Evolutionary conservation across 2,113 vertebrate genomes (phyloP), one percentile per base, ranked within the genome.

Genomic region (Eurystomus gularis): DNA sequence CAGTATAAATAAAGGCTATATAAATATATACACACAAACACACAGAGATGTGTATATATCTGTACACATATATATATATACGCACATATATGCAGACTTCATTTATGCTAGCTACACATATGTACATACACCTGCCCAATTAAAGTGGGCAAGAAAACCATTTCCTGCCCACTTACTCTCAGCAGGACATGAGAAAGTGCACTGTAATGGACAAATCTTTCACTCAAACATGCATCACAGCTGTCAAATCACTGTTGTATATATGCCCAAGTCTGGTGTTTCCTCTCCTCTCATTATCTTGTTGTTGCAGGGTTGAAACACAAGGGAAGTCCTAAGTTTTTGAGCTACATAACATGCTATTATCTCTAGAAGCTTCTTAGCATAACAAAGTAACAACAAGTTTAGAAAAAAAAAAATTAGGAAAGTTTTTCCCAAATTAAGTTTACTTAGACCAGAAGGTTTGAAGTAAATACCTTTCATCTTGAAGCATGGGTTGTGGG

Each of bases 31-130:
- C 10, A 71, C 3, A 68, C 6, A 46, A 17, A 29, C 9, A 78
- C 3, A 35, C 7, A 40, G 1, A 39, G 2, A 25, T 24, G 2
- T 16, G 7, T 25, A 35, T 3, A 7, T 17, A 28, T 5, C 9
- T 16, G 10, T 46, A 33, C 8, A 24, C 17, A 18, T 11, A 49
- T 5, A 6, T 14, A 51, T 3, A 17, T 4, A 8, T 14, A 51
- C 3, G 13, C 6, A 66, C 5, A 28, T 8, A 65, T 8, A 33
- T 7, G 28, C 4, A 48, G 39, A 58, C 17, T 46, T 52, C 11
- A 33, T 23, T 75, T 60, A 42, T n/a, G 11, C 11, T 68, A 10
- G 10, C 37, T 52, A 46, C 33, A n/a, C 13, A 14, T 29, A 37
- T 8, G 18, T 26, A 31, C 7, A 4, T 65, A 20, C 6, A 13